phyloP scores from a whole-genome alignment of 2,113 vertebrate genomes.

The Phyllostomus discolor region DNA sequence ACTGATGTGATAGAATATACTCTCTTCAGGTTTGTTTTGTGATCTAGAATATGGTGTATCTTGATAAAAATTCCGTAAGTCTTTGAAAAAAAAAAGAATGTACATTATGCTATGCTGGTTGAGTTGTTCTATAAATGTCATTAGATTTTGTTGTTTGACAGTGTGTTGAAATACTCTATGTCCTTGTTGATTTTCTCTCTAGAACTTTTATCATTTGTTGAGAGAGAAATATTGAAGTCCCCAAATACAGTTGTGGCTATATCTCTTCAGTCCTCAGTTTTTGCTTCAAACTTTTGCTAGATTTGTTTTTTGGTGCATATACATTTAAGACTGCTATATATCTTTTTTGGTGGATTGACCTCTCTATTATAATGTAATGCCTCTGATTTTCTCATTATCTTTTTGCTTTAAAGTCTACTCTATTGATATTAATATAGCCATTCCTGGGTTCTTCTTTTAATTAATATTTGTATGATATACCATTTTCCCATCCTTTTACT shows the following conservation, averaged over 20 bases:
- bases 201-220: not conserved
- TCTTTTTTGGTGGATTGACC: not conserved
- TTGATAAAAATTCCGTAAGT: not conserved
- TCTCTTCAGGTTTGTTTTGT: not conserved
- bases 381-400: not conserved
- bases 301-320: not conserved
- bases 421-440: not conserved
- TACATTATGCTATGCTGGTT: not conserved
- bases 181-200: not conserved
- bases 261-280: not conserved
- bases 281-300: not conserved
- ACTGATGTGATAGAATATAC: not conserved
- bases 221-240: not conserved
- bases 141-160: not conserved
- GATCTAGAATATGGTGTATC: not conserved
- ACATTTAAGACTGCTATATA: not conserved
- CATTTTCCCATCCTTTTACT: not conserved
- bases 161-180: not conserved
- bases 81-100: not conserved
- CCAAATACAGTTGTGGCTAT: not conserved
- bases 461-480: not conserved
- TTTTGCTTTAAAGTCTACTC: not conserved
- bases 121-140: not conserved
- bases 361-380: not conserved
- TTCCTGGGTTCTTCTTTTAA: not conserved